Percentiles rank a stretch among this genome's conserved stretches.
phyloP scores from a whole-genome alignment of 2,113 vertebrate genomes.

The Puntigrus tetrazona region DNA sequence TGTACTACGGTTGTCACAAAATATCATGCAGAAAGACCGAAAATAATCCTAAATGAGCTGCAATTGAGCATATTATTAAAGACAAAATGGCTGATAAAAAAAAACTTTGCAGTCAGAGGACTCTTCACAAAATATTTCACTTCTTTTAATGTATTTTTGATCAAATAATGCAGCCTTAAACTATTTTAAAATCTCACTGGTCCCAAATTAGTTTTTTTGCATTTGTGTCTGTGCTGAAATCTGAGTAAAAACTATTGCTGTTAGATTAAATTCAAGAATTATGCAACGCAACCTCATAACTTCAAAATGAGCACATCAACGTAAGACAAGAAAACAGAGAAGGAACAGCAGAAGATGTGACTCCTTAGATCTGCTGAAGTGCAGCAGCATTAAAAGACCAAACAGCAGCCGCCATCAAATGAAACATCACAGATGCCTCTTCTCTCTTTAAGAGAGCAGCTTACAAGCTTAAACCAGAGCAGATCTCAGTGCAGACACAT shows the following conservation, averaged over 20 bases:
- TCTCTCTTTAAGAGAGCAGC: constrained; percentile 14
- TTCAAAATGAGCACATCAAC: constrained; percentile 58
- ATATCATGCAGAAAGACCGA: no score
- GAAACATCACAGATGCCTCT: constrained; percentile 45
- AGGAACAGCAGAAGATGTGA: constrained; percentile 41
- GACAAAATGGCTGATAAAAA: no score
- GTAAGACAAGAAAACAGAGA: constrained; percentile 50
- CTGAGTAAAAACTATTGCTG: background rate
- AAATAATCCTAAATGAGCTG: no score
- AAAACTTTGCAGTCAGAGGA: no score
- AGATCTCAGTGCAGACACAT: constrained; percentile 22
- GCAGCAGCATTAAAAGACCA: constrained; percentile 21
- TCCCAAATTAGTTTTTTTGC: no score
- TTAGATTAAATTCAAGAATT: background rate
- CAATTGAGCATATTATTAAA: no score
- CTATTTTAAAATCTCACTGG: no score
- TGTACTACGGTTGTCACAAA: background rate
- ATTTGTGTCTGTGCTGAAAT: background rate
- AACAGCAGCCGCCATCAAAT: constrained; percentile 43
- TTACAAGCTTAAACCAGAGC: constrained; percentile 24
- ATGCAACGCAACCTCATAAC: constrained; percentile 50
- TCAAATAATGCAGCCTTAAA: no score
- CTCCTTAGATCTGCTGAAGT: constrained; percentile 36
- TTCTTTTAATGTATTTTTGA: no score
- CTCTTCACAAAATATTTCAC: no score